Conservation (phyloP, 2,888 invertebrate species). For the Phortica okadai region DNA sequence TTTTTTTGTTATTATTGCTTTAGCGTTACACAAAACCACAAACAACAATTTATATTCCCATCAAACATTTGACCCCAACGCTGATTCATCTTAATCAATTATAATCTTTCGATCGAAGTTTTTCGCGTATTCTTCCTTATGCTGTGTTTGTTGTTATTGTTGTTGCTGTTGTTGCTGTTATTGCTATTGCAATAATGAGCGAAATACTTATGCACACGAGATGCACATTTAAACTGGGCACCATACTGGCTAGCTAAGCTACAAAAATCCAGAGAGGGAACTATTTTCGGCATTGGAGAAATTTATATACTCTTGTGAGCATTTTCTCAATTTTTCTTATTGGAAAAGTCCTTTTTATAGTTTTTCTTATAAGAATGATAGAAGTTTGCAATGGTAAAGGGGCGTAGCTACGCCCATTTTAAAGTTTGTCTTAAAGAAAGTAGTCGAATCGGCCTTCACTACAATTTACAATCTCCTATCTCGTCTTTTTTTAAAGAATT, state of each 20-base stretch:
- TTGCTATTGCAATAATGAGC: constrained; percentile 61
- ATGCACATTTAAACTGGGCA: constrained; percentile 40
- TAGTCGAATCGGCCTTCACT: too few species aligned
- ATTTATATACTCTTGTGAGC: too few species aligned
- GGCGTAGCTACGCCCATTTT: too few species aligned
- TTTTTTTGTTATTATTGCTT: constrained; percentile 41
- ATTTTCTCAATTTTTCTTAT: too few species aligned
- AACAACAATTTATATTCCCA: constrained; percentile 76
- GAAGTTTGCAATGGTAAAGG: too few species aligned
- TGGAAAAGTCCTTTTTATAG: too few species aligned
- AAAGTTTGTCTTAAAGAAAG: too few species aligned
- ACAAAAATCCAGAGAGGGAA: constrained; percentile 19
- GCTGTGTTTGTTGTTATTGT: not conserved
- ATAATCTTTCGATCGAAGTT: constrained; percentile 73
- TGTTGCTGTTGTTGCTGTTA: not conserved
- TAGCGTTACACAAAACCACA: constrained; percentile 72
- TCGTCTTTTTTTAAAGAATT: too few species aligned
- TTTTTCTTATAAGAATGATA: too few species aligned
- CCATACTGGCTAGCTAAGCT: too few species aligned
- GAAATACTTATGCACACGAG: constrained; percentile 61
- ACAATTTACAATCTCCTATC: too few species aligned
- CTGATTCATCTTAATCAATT: constrained; percentile 77
- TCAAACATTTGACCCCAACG: constrained; percentile 76
- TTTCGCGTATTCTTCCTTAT: constrained; percentile 41
- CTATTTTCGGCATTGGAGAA: not conserved